Evolutionary conservation across 2,797 vertebrate genomes (phyloP), one percentile per base, ranked within the genome.

Genomic region (Perodicticus potto): DNA sequence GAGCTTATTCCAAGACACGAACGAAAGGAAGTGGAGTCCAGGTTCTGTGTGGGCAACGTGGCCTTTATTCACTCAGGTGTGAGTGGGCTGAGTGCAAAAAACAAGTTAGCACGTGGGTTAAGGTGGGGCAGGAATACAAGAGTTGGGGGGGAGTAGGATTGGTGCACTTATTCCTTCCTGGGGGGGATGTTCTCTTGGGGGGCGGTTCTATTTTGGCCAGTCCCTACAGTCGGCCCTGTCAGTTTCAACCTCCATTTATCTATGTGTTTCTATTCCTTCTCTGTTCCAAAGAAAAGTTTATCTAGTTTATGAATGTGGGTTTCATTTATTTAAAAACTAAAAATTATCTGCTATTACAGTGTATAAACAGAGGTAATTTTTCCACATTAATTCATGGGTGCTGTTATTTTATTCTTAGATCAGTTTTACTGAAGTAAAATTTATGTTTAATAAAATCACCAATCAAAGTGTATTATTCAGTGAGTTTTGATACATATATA

Each of bases 361-460:
- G 16, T 70, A 86, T 82, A 43, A 85, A 73, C 37, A 63, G 40
- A 95, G 37, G 43, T 85, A 86, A 78, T 85, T 86, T 90, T 69
- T 27, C 22, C 49, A 22, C 7, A 86, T 43, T 81, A 34, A 73
- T 86, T 85, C 61, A 82, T 63, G 61, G 49, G 49, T 11, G 23
- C 1, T 49, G 17, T 80, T 83, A 49, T 49, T 49, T 49, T 49
- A 49, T 49, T 49, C 12, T 49, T 49, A 49, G 45, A 13, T 49
- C 45, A 9, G 37, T 96, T 91, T 94, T 84, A 89, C 43, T 80
- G n/a, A 96, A 32, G 57, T 67, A 80, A 63, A 69, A 91, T 90
- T 92, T 90, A 69, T 32, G 40, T 69, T 53, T 49, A 93, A 69
- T 72, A 93, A 74, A 86, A 93, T 17, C 34, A 81, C 27, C 27